Evolutionary conservation across 2,113 vertebrate genomes (phyloP), one percentile per base, ranked within the genome.

Genomic region (Platichthys flesus): DNA sequence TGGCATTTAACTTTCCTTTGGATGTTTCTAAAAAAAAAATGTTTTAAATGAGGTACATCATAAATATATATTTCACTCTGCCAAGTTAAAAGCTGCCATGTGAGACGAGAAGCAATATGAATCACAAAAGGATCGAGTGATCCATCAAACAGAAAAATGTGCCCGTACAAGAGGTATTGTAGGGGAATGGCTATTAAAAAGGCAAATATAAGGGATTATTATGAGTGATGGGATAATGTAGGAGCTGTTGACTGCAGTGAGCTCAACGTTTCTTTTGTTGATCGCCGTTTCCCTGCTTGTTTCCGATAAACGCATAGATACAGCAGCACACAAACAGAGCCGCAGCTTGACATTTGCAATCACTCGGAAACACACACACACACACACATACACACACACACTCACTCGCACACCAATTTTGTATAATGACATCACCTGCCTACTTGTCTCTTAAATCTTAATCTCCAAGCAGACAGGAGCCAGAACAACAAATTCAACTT

Each of bases 51-150:
- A 55, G 2, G 16, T 31, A 65, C 2, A 21, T 54, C 8, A n/a
- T 23, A 37, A 45, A 77, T 52, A n/a, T 16, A 31, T 16, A 5
- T 54, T 54, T 56, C 21, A 37, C 7, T 42, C 37, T 69, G 35
- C 16, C 47, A 82, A 56, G 57, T 76, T 70, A 69, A 86, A 91
- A 71, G 79, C 84, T 82, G 84, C 86, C 90, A 89, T 75, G 85
- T 88, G 71, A 57, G 87, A 90, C 45, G 71, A 47, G 84, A 47
- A 55, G 54, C 7, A n/a, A 45, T 52, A 62, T 42, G 24, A 61
- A 70, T 65, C 58, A 58, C 15, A 47, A 59, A 21, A 75, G 5
- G 66, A 49, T n/a, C 15, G 10, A 77, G 20, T 4, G 9, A 73
- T 67, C 58, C 28, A 70, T 59, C 60, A 71, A 61, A 51, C 7